Percentiles rank a stretch among this genome's conserved stretches.
phyloP scores from a whole-genome alignment of 2,113 vertebrate species.

The Chitala chitala region DNA sequence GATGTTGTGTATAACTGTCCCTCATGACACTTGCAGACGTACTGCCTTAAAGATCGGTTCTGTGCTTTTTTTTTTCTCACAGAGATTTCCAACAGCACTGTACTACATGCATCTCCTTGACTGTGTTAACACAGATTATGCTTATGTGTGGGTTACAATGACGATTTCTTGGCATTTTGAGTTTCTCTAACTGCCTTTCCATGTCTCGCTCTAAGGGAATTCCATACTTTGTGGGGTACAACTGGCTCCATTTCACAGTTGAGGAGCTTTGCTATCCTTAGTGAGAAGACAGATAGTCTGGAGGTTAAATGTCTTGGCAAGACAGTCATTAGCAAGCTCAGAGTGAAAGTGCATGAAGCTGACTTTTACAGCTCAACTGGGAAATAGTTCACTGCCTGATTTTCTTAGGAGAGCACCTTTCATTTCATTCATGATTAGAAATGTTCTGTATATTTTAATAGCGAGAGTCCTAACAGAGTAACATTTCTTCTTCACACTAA shows the following conservation, averaged over 20 bases:
- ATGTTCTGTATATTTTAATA: not conserved
- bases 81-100: not conserved
- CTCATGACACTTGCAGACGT: too few relatives aligned
- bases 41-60: too few relatives aligned
- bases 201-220: conserved; percentile 20
- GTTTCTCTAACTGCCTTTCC: conserved; percentile 34
- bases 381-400: not conserved
- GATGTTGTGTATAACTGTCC: too few relatives aligned
- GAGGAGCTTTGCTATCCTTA: conserved; percentile 32
- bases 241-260: conserved; percentile 35
- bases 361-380: conserved; percentile 10
- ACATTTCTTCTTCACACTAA: not conserved
- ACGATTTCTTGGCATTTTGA: conserved; percentile 19
- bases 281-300: conserved; percentile 35
- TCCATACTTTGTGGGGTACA: conserved; percentile 28
- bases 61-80: too few relatives aligned
- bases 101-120: not conserved
- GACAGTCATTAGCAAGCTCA: conserved; percentile 34
- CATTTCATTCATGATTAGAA: not conserved
- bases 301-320: conserved; percentile 39
- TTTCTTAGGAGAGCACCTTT: conserved; percentile 10
- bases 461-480: not conserved
- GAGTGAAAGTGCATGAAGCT: conserved; percentile 26
- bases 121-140: not conserved
- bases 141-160: conserved; percentile 2